Percentiles rank a stretch among this genome's conserved stretches.
Conservation (phyloP, 2,888 invertebrate species). For the Calameuta pallipes region DNA sequence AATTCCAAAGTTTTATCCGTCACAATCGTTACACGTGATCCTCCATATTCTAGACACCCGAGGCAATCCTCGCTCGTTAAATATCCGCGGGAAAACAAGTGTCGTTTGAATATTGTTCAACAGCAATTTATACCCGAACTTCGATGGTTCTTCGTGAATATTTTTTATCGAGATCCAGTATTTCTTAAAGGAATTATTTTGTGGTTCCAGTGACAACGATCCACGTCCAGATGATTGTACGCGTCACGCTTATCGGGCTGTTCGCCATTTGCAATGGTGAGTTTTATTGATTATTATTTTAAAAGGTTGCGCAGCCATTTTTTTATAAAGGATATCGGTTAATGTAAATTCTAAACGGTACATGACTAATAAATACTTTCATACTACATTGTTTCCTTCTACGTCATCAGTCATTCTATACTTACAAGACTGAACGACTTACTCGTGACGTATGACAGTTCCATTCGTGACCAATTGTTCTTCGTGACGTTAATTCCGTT, state of each 20-base stretch:
- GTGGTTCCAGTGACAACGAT: not conserved
- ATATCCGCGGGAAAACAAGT: not conserved
- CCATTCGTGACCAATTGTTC: not conserved
- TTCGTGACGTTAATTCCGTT: not conserved
- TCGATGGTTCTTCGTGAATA: not conserved
- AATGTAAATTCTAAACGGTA: not conserved
- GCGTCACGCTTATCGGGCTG: constrained; percentile 39
- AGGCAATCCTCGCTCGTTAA: not conserved
- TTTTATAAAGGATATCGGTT: not conserved
- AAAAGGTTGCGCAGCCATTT: not conserved
- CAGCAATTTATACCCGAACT: not conserved
- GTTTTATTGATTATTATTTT: constrained; percentile 20
- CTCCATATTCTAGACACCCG: not conserved
- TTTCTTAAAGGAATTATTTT: not conserved
- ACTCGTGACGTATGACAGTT: not conserved
- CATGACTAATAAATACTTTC: not conserved
- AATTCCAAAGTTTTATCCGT: not conserved
- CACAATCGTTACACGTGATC: not conserved
- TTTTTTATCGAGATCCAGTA: not conserved
- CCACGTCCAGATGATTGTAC: constrained; percentile 44
- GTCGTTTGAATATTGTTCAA: not conserved
- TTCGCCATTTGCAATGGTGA: constrained; percentile 41
- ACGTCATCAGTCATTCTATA: not conserved
- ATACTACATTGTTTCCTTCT: not conserved
- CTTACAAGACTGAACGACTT: not conserved